A percentile compares a stretch with the other conserved stretches of the same genome.
phyloP scores from a whole-genome alignment of 2,888 invertebrate genomes.

The Apotomis turbidana region DNA sequence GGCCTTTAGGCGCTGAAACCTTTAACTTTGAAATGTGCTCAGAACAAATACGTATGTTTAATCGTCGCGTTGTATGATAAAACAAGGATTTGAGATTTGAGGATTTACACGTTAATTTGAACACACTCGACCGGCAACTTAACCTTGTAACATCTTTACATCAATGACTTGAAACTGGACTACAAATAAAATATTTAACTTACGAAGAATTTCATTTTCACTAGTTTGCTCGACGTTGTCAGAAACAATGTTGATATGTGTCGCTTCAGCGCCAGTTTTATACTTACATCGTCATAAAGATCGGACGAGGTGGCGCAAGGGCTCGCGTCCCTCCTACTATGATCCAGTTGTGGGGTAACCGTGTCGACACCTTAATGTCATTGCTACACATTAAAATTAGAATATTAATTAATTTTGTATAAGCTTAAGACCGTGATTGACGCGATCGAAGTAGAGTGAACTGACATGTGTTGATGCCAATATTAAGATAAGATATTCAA shows the following conservation, averaged over 20 bases:
- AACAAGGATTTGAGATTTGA: too few species aligned
- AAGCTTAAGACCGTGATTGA: background rate
- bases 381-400: slow-evolving; percentile 33
- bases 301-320: slow-evolving; percentile 24
- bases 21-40: too few species aligned
- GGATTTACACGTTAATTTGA: too few species aligned
- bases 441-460: background rate
- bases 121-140: too few species aligned
- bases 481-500: too few species aligned
- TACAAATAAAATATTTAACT: slow-evolving; percentile 45
- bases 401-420: slow-evolving; percentile 34
- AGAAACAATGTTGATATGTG: slow-evolving; percentile 33
- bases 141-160: background rate
- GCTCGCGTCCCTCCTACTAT: slow-evolving; percentile 21
- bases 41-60: too few species aligned
- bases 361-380: slow-evolving; percentile 30
- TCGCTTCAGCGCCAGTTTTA: slow-evolving; percentile 4
- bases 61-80: too few species aligned
- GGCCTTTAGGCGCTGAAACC: too few species aligned
- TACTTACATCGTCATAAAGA: slow-evolving; percentile 14
- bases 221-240: slow-evolving; percentile 14
- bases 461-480: too few species aligned
- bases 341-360: slow-evolving; percentile 26
- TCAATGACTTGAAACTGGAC: slow-evolving; percentile 2
- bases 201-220: slow-evolving; percentile 45